Evolutionary conservation across 2,797 vertebrate species (phyloP).

Genomic region (Echiichthys vipera): DNA sequence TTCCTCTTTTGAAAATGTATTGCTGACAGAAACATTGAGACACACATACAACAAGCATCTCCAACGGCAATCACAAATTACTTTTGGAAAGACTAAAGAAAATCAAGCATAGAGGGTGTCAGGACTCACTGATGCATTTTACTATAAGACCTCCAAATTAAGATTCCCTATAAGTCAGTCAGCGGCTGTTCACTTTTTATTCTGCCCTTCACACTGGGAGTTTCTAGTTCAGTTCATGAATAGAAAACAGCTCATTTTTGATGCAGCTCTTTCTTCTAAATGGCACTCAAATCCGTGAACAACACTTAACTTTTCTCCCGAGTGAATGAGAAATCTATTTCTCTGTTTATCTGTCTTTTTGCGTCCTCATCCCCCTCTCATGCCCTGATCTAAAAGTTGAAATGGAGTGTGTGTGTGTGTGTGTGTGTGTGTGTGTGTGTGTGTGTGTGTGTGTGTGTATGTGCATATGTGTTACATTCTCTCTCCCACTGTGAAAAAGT

Average conservation of each 20-base stretch:
- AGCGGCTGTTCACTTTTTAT: conserved; percentile 51
- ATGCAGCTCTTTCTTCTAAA: conserved; percentile 67
- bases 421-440: conserved; percentile 42
- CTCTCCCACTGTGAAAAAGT: conserved; percentile 71
- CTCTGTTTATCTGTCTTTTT: conserved; percentile 48
- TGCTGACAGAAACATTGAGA: conserved; percentile 61
- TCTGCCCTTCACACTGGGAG: conserved; percentile 55
- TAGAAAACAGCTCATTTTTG: conserved; percentile 70
- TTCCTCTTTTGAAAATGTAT: conserved; percentile 46
- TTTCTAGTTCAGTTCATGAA: conserved; percentile 68
- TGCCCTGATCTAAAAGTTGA: conserved; percentile 55
- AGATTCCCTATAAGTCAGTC: conserved; percentile 57
- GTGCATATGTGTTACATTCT: conserved; percentile 30
- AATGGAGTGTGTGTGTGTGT: conserved; percentile 42
- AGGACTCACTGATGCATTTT: conserved; percentile 42
- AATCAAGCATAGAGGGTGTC: conserved; percentile 24
- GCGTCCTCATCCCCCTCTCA: conserved; percentile 33
- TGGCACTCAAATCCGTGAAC: conserved; percentile 66
- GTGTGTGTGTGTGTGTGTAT: conserved; percentile 24
- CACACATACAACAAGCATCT: conserved; percentile 57
- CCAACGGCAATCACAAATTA: conserved; percentile 55
- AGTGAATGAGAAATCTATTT: conserved; percentile 67
- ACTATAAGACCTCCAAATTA: conserved; percentile 62
- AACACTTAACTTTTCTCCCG: conserved; percentile 64
- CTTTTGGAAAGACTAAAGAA: conserved; percentile 54